Evolutionary conservation across 2,797 vertebrate genomes (phyloP), one percentile per base, ranked within the genome.

Genomic region (Sebastiscus albofasciatus): DNA sequence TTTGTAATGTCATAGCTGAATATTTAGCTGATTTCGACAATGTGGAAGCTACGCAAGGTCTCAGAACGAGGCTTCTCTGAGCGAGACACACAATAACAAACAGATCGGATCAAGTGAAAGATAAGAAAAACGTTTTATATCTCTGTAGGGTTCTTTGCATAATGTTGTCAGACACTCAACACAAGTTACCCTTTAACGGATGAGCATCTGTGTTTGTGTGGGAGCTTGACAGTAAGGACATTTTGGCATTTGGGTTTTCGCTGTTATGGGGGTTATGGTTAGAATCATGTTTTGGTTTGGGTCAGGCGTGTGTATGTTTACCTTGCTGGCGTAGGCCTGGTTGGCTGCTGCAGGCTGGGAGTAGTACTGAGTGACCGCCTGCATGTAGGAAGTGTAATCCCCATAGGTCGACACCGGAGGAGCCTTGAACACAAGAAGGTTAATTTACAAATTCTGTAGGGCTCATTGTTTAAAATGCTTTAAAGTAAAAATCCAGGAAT

Each of bases 371-470:
- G 96, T 96, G 68, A 96, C 85, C 3, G 95, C 94, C 88, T 95
- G 95, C 94, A 97, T 95, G 94, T 96, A 96, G 78, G 95, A 92
- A 31, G 78, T 94, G 92, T 95, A 96, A 87, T 95, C 96, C 62
- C 95, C 93, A 39, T 95, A 96, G 59, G 92, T 86, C 33, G 95
- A 82, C 56, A 93, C 92, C 1, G 93, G 62, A 49, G 93, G 82
- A 81, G 94, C 88, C 96, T 97, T 89, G 20, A 49, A 91, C 79
- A 1, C 72, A 91, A 77, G 26, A 72, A 8, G 6, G 16, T 22
- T 56, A 2, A 34, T 7, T 72, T 6, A 72, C 6, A 66, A 39
- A 68, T 27, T 34, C 24, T n/a, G 36, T 2, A 22, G 8, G 5
- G 7, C 6, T 20, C 26, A 29, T 11, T 72, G 1, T 12, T 59